Conservation (phyloP, 2,113 vertebrate genomes). For the Oxygymnocypris stewartii region DNA sequence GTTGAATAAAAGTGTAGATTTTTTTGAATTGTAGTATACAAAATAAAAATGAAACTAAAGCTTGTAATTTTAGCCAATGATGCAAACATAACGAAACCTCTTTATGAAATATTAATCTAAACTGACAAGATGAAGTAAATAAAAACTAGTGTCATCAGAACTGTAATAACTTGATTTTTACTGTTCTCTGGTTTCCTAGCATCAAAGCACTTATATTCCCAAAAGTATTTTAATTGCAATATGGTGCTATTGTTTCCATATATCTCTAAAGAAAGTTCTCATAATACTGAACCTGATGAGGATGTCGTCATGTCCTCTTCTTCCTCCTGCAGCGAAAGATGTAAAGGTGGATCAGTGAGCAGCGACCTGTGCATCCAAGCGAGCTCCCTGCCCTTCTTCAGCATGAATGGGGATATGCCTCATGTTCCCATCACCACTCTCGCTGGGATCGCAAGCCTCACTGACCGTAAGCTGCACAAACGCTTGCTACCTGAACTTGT, state of each 20-base stretch:
- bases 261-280: not conserved
- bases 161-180: not conserved
- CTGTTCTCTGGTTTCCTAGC: not conserved
- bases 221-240: not conserved
- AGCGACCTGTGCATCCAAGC: slow-evolving; percentile 85
- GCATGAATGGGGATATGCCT: slow-evolving; percentile 99
- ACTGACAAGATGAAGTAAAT: not conserved
- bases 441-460: slow-evolving; percentile 99
- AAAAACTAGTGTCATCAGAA: not conserved
- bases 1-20: not conserved
- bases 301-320: not conserved
- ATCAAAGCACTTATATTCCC: not conserved
- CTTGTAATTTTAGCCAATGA: not conserved
- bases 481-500: not conserved
- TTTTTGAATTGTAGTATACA: too few relatives aligned
- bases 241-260: not conserved
- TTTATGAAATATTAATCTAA: not conserved
- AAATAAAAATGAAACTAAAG: not conserved
- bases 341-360: slow-evolving; percentile 89
- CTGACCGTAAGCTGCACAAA: slow-evolving; percentile 88
- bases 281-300: not conserved
- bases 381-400: slow-evolving; percentile 91
- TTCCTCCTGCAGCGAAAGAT: slow-evolving; percentile 75
- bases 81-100: not conserved
- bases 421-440: slow-evolving; percentile 99